A percentile compares a stretch with the other conserved stretches of the same genome.
These are phyloP conservation scores for Synanthedon vespiformis DNA, from an alignment of 2,888 invertebrate species.

Conservation along the genomic window DNA sequence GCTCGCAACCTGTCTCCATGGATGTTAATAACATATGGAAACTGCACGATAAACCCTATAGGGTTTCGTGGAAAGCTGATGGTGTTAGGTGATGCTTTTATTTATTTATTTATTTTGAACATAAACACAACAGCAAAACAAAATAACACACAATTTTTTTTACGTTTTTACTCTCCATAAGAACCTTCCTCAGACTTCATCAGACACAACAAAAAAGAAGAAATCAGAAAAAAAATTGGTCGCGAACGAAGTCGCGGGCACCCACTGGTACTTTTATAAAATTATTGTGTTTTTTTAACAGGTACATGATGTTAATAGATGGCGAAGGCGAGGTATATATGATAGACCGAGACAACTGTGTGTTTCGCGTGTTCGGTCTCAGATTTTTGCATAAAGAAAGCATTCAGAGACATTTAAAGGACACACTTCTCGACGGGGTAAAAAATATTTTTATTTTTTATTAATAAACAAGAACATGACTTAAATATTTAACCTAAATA, in stretches of 20 bases:
- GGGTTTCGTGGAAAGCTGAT: slow-evolving; percentile 99
- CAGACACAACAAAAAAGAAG: no score
- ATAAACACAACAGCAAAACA: no score
- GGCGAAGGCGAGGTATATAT: slow-evolving; percentile 89
- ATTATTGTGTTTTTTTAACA: slow-evolving; percentile 26
- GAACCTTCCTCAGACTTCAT: no score
- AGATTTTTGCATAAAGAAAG: slow-evolving; percentile 84
- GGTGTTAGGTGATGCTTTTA: slow-evolving; percentile 92
- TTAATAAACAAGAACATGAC: background rate
- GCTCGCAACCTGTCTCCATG: slow-evolving; percentile 98
- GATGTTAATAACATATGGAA: slow-evolving; percentile 81
- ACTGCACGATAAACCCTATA: slow-evolving; percentile 85
- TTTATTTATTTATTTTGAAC: no score
- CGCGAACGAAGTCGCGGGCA: no score
- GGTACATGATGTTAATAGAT: slow-evolving; percentile 97
- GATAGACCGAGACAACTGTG: slow-evolving; percentile 94
- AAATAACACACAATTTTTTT: no score
- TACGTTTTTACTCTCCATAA: no score
- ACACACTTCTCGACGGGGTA: slow-evolving; percentile 94
- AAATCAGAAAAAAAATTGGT: no score
- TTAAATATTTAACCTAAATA: background rate
- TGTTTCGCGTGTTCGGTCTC: slow-evolving; percentile 86
- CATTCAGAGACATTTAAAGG: slow-evolving; percentile 74
- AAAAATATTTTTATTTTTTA: slow-evolving; percentile 26
- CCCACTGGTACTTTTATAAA: no score